Base-by-base conservation (phyloP, 2,797 vertebrate genomes). In the Enteromius afrohamiltoni region DNA sequence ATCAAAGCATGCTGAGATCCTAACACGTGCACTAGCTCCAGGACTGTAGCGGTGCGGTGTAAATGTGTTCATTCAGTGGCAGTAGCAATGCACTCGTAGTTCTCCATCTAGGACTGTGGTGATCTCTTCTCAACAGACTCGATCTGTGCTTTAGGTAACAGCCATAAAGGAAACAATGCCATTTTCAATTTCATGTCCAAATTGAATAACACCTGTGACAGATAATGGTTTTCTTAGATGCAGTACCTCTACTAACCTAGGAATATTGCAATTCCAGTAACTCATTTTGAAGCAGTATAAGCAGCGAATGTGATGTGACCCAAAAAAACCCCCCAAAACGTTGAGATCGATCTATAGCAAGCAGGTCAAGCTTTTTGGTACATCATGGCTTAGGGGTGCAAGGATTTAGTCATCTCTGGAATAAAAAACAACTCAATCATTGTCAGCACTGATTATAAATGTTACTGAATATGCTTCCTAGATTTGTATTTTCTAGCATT, bases 381-480 rank as follows among this genome's bases (percentile, higher is more conserved):
- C 29, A 55, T 40, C 8, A 2, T 69, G n/a, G 64, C 77, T 68
- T 68, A 49, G 77, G 14, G 34, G 68, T 65, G 8, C 58, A 26
- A 34, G 40, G 21, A 37, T n/a, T 37, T 40, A 37, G 53, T 60
- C 74, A 37, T 77, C 74, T 31, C 74, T 31, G 69, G 26, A 19
- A 71, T 6, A 62, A 26, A 62, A 81, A 73, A 62, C 40, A 11
- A 34, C n/a, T 65, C 71, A n/a, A 40, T 45, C 37, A 78, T 70
- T 60, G 64, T 70, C 75, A 69, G 64, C 74, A 77, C 82, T 77
- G 82, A 51, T 62, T 16, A n/a, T 69, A 80, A 69, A 81, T 87
- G 85, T 87, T 88, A 86, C 84, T 80, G 90, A 84, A 78, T 77
- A 51, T 85, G 49, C 78, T 67, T 62, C 75, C 79, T 65, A 81